These are phyloP conservation scores for Danionella dracula DNA, from an alignment of 2,797 vertebrate genomes.

Conservation along the genomic window DNA sequence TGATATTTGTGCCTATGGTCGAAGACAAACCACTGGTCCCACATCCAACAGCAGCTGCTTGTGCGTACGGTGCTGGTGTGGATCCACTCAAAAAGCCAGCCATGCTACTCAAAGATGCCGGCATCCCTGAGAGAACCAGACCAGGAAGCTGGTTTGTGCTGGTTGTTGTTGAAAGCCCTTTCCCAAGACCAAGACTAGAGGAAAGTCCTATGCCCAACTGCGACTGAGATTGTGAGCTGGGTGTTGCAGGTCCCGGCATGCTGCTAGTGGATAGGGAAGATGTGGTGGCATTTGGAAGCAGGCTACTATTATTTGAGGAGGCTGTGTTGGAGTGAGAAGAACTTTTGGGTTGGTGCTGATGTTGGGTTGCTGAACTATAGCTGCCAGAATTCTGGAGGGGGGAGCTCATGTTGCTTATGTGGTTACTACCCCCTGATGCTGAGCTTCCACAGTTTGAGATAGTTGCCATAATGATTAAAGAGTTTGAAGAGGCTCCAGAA, in stretches of 20 bases:
- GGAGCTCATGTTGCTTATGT: conserved; percentile 51
- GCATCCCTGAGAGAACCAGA: conserved; percentile 66
- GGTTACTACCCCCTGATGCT: conserved; percentile 48
- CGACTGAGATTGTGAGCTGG: conserved; percentile 49
- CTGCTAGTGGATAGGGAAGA: conserved; percentile 57
- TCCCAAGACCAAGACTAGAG: conserved; percentile 60
- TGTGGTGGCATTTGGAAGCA: conserved; percentile 43
- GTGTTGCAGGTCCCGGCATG: conserved; percentile 49
- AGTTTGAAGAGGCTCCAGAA: conserved; percentile 63
- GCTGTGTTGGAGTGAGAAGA: conserved; percentile 47
- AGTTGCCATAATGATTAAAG: conserved; percentile 61
- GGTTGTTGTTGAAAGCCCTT: conserved; percentile 40
- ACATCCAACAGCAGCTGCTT: conserved; percentile 69
- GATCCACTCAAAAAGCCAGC: conserved; percentile 59
- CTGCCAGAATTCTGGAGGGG: conserved; percentile 65
- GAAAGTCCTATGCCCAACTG: conserved; percentile 39
- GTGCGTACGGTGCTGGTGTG: conserved; percentile 78
- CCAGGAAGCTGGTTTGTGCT: conserved; percentile 54
- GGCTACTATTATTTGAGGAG: conserved; percentile 51
- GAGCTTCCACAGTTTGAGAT: conserved; percentile 45
- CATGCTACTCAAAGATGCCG: conserved; percentile 63
- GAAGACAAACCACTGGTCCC: conserved; percentile 44
- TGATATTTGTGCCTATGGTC: conserved; percentile 52
- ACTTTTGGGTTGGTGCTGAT: conserved; percentile 58
- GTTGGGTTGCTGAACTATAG: conserved; percentile 73